Evolutionary conservation across 2,888 invertebrate genomes (phyloP).

Genomic region (Pteria penguin): DNA sequence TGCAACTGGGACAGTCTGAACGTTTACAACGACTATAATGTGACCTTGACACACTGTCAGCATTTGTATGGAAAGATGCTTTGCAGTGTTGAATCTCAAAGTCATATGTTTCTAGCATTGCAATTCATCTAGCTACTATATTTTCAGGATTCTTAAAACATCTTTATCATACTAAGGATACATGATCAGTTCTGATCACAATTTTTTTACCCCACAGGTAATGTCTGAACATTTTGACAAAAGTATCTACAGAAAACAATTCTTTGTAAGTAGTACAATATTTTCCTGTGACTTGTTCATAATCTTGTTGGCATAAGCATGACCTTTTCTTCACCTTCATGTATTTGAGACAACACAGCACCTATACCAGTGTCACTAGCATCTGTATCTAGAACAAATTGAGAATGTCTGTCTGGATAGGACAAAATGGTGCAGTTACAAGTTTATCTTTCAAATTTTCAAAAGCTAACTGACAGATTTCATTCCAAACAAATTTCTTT

Average conservation of each 20-base stretch:
- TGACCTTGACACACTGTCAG: no score
- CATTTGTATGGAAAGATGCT: constrained; percentile 35
- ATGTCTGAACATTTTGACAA: constrained; percentile 51
- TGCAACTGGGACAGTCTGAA: no score
- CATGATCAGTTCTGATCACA: constrained; percentile 52
- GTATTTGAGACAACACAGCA: constrained; percentile 46
- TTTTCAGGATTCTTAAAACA: constrained; percentile 47
- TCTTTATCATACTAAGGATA: constrained; percentile 46
- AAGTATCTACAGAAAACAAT: constrained; percentile 43
- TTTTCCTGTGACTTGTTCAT: constrained; percentile 26
- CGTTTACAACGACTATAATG: no score
- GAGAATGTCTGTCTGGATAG: constrained; percentile 27
- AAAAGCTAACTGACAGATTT: constrained; percentile 21
- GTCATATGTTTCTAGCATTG: constrained; percentile 30
- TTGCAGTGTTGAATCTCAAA: constrained; percentile 36
- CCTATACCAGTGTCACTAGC: constrained; percentile 52
- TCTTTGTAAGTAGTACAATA: constrained; percentile 49
- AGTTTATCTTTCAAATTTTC: constrained; percentile 12
- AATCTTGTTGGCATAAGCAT: constrained; percentile 42
- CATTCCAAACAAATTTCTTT: constrained; percentile 22
- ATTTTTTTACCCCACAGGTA: constrained; percentile 52
- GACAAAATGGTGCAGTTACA: constrained; percentile 34
- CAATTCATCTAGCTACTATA: constrained; percentile 41
- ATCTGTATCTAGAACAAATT: constrained; percentile 53
- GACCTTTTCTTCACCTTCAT: constrained; percentile 51